A percentile compares a stretch with the other conserved stretches of the same genome.
phyloP scores from a whole-genome alignment of 2,113 vertebrate genomes.

The Hippocampus mohnikei region DNA sequence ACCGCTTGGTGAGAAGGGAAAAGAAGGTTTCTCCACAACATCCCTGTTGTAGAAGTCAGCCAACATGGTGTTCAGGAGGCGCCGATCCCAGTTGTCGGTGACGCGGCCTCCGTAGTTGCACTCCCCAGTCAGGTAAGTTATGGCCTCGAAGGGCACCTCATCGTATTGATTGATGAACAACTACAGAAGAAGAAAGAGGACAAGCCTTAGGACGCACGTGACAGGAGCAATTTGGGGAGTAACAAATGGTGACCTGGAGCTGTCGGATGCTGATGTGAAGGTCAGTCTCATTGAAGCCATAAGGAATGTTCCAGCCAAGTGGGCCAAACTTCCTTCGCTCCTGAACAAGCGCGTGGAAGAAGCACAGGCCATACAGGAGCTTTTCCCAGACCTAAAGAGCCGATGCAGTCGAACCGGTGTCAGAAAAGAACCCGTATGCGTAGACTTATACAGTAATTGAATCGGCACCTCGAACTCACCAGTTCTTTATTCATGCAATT shows the following conservation, averaged over 20 bases:
- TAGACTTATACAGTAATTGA: neutral
- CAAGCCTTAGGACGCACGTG: neutral
- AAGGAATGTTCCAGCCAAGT: conserved; percentile 96
- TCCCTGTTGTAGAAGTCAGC: conserved; percentile 87
- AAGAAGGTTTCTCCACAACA: conserved; percentile 76
- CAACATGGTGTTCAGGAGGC: conserved; percentile 88
- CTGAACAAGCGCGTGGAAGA: conserved; percentile 95
- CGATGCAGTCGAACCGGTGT: neutral
- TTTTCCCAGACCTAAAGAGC: conserved; percentile 88
- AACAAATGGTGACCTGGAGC: conserved; percentile 79
- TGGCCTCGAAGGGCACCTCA: conserved; percentile 87
- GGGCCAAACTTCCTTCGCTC: conserved; percentile 97
- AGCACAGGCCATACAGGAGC: conserved; percentile 90
- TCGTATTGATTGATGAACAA: conserved; percentile 91
- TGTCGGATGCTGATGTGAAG: conserved; percentile 89
- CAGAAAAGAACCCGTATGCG: neutral
- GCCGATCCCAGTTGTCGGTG: conserved; percentile 95
- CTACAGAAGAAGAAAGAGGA: conserved; percentile 56
- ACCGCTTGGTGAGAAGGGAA: conserved; percentile 88
- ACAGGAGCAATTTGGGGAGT: neutral
- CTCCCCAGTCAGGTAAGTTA: conserved; percentile 92
- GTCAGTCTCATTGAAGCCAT: conserved; percentile 96
- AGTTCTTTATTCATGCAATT: conserved; percentile 81
- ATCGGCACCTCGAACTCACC: conserved; percentile 62
- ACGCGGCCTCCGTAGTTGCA: conserved; percentile 97